Evolutionary conservation across 2,888 invertebrate genomes (phyloP), one percentile per base, ranked within the genome.

Genomic region (Ganaspis brasiliensis): DNA sequence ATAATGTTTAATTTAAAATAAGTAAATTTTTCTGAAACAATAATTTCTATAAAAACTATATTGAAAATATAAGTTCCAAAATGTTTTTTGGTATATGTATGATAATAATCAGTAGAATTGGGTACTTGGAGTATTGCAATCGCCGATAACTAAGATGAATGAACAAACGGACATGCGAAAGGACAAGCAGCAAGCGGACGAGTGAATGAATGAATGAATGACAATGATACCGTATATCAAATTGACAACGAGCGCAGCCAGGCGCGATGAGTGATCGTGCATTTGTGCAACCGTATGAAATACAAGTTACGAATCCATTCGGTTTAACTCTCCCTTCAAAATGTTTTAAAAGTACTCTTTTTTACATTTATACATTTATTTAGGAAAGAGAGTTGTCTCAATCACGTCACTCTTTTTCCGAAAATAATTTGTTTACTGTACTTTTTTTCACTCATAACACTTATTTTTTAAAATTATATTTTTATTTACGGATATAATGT

Each of bases 141-240:
- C 6, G 37, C 21, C 40, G 40, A 63, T 24, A 63, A 63, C 35
- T 63, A 21, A 63, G 63, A 56, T 73, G 73, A 67, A 55, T 31
- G 77, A 75, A 79, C 72, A 72, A 76, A 76, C 75, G 81, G 63
- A 63, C 63, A 63, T 16, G 35, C 40, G 63, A 37, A 59, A 35
- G 37, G 19, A 61, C 35, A 82, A 84, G 83, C n/a, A n/a, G n/a
- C n/a, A n/a, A n/a, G n/a, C n/a, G n/a, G 84, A 83, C 79, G 80
- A 82, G 73, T 52, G 77, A 79, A 76, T 59, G 81, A 84, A 84
- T 79, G 84, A 87, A 87, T 83, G 84, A 86, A 87, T 87, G 85
- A 87, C 87, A 86, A 87, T 87, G 84, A 86, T 81, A 85, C 85
- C 82, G 83, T 88, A 85, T 83, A 88, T 87, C 85, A 87, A 86